Conservation (phyloP, 2,113 vertebrate genomes). For the Oreochromis aureus region DNA sequence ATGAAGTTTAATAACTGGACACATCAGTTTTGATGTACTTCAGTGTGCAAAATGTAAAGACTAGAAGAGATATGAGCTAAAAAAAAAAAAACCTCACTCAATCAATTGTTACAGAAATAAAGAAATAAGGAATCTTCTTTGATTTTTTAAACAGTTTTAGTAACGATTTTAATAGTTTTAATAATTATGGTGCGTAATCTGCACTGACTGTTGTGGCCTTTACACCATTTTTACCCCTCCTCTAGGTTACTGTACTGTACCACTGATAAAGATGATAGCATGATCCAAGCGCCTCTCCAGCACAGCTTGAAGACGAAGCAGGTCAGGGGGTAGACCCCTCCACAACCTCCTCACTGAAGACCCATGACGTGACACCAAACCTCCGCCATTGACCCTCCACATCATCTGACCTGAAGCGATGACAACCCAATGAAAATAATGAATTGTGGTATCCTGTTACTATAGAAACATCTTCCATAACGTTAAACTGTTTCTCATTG, state of each 20-base stretch:
- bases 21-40: neutral
- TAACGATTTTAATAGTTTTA: rapidly evolving
- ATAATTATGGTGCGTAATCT: neutral
- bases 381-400: conserved; percentile 62
- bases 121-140: neutral
- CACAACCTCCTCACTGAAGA: conserved; percentile 58
- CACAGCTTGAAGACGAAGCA: conserved; percentile 49
- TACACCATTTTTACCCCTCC: neutral
- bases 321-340: conserved; percentile 56
- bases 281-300: conserved; percentile 67
- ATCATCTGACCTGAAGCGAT: conserved; percentile 41
- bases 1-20: neutral
- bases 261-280: conserved; percentile 68
- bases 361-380: conserved; percentile 48
- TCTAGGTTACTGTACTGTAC: neutral
- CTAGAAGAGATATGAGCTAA: neutral
- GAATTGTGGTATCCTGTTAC: neutral
- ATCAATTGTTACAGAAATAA: neutral
- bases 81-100: rapidly evolving
- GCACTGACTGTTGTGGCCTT: neutral
- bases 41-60: neutral
- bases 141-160: neutral
- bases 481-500: neutral
- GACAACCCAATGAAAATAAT: neutral
- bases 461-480: neutral